Base-by-base conservation (phyloP, 2,797 vertebrate species). In the Heterohyrax brucei region DNA sequence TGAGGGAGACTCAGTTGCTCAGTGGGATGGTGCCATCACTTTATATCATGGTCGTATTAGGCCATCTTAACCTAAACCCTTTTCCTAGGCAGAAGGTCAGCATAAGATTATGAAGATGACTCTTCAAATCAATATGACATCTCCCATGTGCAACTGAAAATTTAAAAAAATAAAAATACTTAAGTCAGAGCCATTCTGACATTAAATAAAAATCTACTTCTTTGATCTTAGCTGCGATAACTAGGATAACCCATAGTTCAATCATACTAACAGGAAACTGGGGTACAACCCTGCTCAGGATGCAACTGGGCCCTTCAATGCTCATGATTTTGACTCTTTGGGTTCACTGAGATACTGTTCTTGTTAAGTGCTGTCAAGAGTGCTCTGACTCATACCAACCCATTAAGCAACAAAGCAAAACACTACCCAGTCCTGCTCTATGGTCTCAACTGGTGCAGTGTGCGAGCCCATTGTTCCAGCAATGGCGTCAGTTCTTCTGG, bases 101-200 rank as follows among this genome's bases (percentile, higher is more conserved):
- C 4, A 10, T 70, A 89, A n/a, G 39, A 26, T 77, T 93, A 89
- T 48, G 53, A 96, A 86, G 62, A 84, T 28, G 59, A 66, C 53
- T 88, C 92, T 92, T 22, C 53, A 81, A 73, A 77, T 95, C 82
- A 91, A 84, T 33, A 73, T 19, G 59, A 76, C 89, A 85, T 91
- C 24, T 66, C 13, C 68, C 28, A 68, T 33, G 39, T 3, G 66
- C 30, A 70, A 66, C 5, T 78, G 48, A 87, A 85, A 50, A 73
- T 77, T 53, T 61, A 64, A 22, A 78, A 79, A 46, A 82, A 22
- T 30, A 76, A 80, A 81, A 46, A 26, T 39, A 39, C 39, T 39
- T 39, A 81, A 46, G 24, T 50, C 13, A 44, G 22, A n/a, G 59
- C 53, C n/a, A 89, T 80, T 83, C 50, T 46, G 72, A 91, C 7